Evolutionary conservation across 2,888 invertebrate species (phyloP), one percentile per base, ranked within the genome.

Genomic region (Calliphora vomitoria): DNA sequence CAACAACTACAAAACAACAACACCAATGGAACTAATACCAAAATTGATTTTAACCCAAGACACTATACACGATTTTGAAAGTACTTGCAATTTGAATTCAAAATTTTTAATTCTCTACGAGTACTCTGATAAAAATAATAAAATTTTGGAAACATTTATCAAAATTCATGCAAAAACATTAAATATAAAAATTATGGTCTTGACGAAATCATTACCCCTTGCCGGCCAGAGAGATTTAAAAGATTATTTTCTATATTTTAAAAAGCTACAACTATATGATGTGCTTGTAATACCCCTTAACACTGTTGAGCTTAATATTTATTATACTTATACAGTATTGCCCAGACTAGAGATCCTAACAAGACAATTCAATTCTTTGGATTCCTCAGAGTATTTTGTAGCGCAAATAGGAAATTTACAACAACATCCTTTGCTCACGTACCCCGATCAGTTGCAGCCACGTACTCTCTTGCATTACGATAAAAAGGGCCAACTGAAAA

Each of bases 381-480:
- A 58, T 20, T 8, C 11, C 3, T 8, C 8, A 2, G n/a, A 58
- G 0, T 47, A 47, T 47, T 72, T 72, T 58, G 20, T 58, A 13
- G 4, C 5, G 4, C 58, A 72, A 41, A 44, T 72, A 4, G 6
- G 2, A 8, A 58, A 58, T 38, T 13, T 72, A 1, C 20, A 41
- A 1, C 55, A 55, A 4, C 18, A 75, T 25, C 3, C 68, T 1
- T 11, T 86, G 15, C 68, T 50, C n/a, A 83, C 83, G 4, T 74
- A 58, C 25, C 82, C 82, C 13, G 86, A 86, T 78, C 81, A 82
- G 18, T 44, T 86, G 8, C 66, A 60, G 10, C 86, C 86, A 1
- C 71, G 85, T 3, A 69, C 62, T 31, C 0, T 85, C 1, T 20
- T 82, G 15, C 55, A 64, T n/a, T 62, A 44, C 55, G n/a, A 74